Conservation (phyloP, 2,113 vertebrate genomes). For the Xiphias gladius region DNA sequence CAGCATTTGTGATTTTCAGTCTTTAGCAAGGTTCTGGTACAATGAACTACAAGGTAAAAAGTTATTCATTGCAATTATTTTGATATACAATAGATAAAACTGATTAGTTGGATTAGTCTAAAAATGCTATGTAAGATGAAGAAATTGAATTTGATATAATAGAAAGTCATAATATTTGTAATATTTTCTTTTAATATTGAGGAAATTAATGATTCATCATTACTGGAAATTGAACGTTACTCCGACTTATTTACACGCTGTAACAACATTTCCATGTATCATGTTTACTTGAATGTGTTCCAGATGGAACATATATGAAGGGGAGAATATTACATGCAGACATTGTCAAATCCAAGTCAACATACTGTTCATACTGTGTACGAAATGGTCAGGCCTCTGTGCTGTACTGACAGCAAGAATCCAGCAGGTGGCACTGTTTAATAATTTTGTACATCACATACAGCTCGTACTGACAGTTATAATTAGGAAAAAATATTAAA, state of each 20-base stretch:
- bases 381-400: too few relatives aligned
- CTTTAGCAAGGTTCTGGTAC: neutral
- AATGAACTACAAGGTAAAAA: neutral
- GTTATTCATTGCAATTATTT: neutral
- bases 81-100: neutral
- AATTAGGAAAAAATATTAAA: neutral
- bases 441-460: neutral
- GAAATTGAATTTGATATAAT: neutral
- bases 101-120: neutral
- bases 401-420: conserved; percentile 11
- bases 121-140: neutral
- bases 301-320: neutral
- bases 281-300: neutral
- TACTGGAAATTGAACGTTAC: neutral
- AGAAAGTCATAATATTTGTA: neutral
- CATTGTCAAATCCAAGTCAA: neutral
- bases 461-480: neutral
- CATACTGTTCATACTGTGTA: neutral
- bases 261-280: neutral
- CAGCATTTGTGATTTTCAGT: too few relatives aligned
- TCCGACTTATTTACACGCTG: neutral
- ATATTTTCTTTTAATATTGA: neutral
- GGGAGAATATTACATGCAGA: neutral
- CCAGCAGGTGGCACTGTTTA: conserved; percentile 55
- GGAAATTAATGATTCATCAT: neutral